Conservation (phyloP, 2,888 invertebrate species). For the Tetanocera ferruginea region DNA sequence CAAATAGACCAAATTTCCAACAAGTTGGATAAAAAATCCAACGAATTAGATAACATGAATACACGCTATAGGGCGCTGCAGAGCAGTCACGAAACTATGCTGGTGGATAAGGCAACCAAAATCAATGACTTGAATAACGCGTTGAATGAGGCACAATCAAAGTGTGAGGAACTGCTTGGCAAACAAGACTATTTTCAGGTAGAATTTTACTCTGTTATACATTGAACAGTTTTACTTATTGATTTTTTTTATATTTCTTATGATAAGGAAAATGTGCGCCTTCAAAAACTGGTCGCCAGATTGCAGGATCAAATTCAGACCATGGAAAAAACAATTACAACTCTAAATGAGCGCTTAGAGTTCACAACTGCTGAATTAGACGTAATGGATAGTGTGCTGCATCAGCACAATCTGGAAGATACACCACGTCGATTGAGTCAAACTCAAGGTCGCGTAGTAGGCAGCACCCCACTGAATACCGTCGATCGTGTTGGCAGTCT, state of each 20-base stretch:
- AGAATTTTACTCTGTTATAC: neutral
- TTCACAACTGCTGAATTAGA: conserved; percentile 65
- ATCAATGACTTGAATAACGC: conserved; percentile 76
- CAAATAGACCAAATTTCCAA: conserved; percentile 69
- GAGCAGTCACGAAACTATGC: conserved; percentile 74
- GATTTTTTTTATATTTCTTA: neutral
- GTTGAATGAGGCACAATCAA: conserved; percentile 74
- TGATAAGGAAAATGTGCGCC: conserved; percentile 58
- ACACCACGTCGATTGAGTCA: conserved; percentile 54
- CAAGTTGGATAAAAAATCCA: conserved; percentile 70
- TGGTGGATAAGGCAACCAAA: conserved; percentile 75
- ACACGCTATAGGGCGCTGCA: conserved; percentile 73
- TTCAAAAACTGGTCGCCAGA: conserved; percentile 59
- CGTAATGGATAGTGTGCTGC: conserved; percentile 64
- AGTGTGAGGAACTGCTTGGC: conserved; percentile 66
- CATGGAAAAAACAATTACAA: conserved; percentile 63
- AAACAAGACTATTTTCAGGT: conserved; percentile 59
- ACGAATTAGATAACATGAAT: conserved; percentile 73
- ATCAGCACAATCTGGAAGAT: conserved; percentile 62
- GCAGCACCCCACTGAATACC: conserved; percentile 64
- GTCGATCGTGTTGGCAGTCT: conserved; percentile 69
- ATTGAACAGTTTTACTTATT: neutral
- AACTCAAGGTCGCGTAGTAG: conserved; percentile 52
- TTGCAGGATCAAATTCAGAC: conserved; percentile 61
- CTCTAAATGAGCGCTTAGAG: conserved; percentile 61